phyloP scores from a whole-genome alignment of 2,113 vertebrate species.

The Misgurnus mizolepis region DNA sequence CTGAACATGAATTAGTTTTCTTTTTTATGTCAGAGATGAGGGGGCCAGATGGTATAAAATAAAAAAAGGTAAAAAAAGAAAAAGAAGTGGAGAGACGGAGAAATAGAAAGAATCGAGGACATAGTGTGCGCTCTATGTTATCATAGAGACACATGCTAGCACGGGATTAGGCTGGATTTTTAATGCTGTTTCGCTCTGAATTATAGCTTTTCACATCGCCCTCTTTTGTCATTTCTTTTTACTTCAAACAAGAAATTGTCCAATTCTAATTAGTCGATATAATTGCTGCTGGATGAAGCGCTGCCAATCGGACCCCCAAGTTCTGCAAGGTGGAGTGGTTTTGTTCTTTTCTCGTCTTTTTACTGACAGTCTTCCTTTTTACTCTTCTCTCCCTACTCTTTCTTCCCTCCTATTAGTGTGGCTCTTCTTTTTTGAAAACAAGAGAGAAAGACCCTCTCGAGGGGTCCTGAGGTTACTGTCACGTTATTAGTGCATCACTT shows the following conservation, averaged over 20 bases:
- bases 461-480: conserved; percentile 63
- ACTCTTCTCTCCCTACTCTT: conserved; percentile 25
- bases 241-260: conserved; percentile 80
- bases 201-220: conserved; percentile 74
- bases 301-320: conserved; percentile 70
- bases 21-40: conserved; percentile 90
- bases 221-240: conserved; percentile 77
- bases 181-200: conserved; percentile 69
- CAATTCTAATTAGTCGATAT: conserved; percentile 80
- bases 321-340: conserved; percentile 76
- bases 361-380: conserved; percentile 64
- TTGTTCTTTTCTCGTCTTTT: conserved; percentile 71
- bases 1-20: conserved; percentile 99
- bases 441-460: conserved; percentile 56
- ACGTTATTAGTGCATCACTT: conserved; percentile 64
- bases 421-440: conserved; percentile 47
- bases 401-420: conserved; percentile 52
- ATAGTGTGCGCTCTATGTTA: conserved; percentile 69
- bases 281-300: conserved; percentile 78
- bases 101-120: conserved; percentile 64
- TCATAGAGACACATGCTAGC: conserved; percentile 71
- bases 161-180: conserved; percentile 76
- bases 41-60: conserved; percentile 98
- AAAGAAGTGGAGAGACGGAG: conserved; percentile 55
- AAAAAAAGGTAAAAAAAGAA: conserved; percentile 78